phyloP scores from a whole-genome alignment of 2,113 vertebrate species.

The Polypterus bichir region DNA sequence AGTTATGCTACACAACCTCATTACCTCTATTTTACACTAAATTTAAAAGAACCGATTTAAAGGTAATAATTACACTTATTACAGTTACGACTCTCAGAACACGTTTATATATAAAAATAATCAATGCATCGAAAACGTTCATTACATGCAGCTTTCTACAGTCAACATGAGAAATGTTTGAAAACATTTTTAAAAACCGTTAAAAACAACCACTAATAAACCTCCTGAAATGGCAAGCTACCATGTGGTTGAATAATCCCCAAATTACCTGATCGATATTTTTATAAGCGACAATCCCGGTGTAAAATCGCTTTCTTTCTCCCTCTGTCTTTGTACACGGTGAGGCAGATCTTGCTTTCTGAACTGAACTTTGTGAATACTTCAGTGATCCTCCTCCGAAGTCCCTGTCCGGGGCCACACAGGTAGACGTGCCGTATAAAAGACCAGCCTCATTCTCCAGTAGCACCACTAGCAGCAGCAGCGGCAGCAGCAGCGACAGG shows the following conservation, averaged over 20 bases:
- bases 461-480: conserved; percentile 21
- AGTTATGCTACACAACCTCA: too few species aligned
- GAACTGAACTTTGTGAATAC: conserved; percentile 26
- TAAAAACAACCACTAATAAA: conserved; percentile 27
- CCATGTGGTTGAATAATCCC: too few species aligned
- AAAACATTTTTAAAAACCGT: conserved; percentile 23
- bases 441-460: conserved; percentile 53
- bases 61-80: too few species aligned
- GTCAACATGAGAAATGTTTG: too few species aligned
- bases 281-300: conserved; percentile 2
- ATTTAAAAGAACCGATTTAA: too few species aligned
- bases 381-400: conserved; percentile 41
- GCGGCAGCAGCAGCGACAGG: conserved; percentile 18
- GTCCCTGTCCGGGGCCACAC: conserved; percentile 73
- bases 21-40: too few species aligned
- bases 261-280: conserved; percentile 13
- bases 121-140: too few species aligned
- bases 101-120: too few species aligned
- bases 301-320: background rate
- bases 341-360: conserved; percentile 27
- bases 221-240: too few species aligned
- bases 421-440: conserved; percentile 65
- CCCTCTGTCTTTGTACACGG: background rate
- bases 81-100: too few species aligned
- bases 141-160: too few species aligned